These are phyloP conservation scores for Drosophila seguyi DNA, from an alignment of 1,140 invertebrate genomes.

Conservation along the genomic window DNA sequence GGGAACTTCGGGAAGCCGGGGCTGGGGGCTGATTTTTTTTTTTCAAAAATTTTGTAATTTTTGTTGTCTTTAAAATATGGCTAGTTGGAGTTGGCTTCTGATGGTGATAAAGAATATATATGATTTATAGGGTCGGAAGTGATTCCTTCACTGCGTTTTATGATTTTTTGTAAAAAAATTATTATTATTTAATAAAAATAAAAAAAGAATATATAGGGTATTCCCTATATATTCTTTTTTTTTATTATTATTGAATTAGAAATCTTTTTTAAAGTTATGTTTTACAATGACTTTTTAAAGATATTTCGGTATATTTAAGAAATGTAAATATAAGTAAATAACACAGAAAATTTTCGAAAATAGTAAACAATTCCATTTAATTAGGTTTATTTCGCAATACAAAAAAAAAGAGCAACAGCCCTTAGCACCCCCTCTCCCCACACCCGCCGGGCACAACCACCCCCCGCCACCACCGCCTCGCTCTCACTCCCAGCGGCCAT, in stretches of 20 bases:
- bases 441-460: slow-evolving; percentile 2
- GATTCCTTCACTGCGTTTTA: no score
- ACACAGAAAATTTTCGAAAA: not conserved
- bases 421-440: not conserved
- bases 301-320: not conserved
- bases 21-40: no score
- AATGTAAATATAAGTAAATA: not conserved
- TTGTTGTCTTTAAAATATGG: not conserved
- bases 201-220: no score
- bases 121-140: no score
- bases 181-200: no score
- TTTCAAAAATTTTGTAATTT: not conserved
- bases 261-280: no score
- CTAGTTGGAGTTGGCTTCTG: not conserved
- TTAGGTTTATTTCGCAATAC: slow-evolving; percentile 14
- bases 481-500: slow-evolving; percentile 61
- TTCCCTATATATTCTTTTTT: no score
- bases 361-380: slow-evolving; percentile 16
- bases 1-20: no score
- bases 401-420: slow-evolving; percentile 55
- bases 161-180: no score
- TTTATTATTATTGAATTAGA: no score
- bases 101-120: no score
- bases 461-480: slow-evolving; percentile 5
- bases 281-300: not conserved